These are phyloP conservation scores for Fabriciana adippe DNA, from an alignment of 2,888 invertebrate species.

Conservation along the genomic window DNA sequence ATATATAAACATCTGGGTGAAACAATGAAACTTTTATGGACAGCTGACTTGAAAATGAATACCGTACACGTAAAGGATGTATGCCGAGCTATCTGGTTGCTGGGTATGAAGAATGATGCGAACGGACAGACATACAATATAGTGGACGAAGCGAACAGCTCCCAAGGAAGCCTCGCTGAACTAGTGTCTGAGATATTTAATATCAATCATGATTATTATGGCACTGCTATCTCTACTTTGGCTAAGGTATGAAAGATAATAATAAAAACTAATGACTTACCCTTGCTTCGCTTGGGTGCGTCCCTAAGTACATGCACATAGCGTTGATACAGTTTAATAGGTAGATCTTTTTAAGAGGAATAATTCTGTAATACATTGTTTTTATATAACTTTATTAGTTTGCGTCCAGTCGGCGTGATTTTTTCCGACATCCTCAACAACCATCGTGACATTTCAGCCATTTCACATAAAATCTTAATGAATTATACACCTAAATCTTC, in stretches of 20 bases:
- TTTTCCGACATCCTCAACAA: too few species aligned
- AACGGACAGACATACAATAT: slow-evolving; percentile 88
- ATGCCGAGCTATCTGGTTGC: slow-evolving; percentile 90
- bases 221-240: slow-evolving; percentile 89
- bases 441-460: too few species aligned
- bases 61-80: slow-evolving; percentile 94
- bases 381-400: too few species aligned
- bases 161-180: slow-evolving; percentile 92
- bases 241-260: slow-evolving; percentile 84
- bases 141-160: slow-evolving; percentile 91
- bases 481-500: too few species aligned
- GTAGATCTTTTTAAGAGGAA: too few species aligned
- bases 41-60: slow-evolving; percentile 90
- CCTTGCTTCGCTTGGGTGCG: too few species aligned
- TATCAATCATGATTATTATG: slow-evolving; percentile 94
- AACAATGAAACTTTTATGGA: slow-evolving; percentile 96
- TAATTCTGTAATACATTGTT: too few species aligned
- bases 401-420: too few species aligned
- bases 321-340: background rate
- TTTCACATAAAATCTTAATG: too few species aligned
- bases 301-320: too few species aligned
- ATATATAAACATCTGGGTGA: slow-evolving; percentile 94
- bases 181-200: slow-evolving; percentile 91
- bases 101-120: slow-evolving; percentile 80
- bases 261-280: background rate